These are phyloP conservation scores for Catajapyx aquilonaris DNA, from an alignment of 1,140 invertebrate genomes.

Conservation along the genomic window DNA sequence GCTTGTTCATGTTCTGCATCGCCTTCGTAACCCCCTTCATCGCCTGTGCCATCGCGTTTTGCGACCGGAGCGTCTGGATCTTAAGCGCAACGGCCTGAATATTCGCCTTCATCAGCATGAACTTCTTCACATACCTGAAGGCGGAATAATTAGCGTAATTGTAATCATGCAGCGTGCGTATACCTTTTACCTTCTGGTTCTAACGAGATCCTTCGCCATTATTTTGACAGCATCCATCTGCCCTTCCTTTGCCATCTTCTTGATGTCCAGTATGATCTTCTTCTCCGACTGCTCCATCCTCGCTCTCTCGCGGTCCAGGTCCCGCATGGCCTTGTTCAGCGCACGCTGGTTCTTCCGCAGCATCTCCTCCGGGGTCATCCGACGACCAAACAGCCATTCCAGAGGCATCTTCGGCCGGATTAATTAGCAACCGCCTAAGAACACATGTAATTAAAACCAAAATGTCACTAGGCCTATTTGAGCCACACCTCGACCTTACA, in stretches of 20 bases:
- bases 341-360: constrained; percentile 93
- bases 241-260: constrained; percentile 96
- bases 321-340: constrained; percentile 95
- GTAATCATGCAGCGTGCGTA: too few species aligned
- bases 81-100: constrained; percentile 98
- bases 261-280: constrained; percentile 95
- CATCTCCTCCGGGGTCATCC: constrained; percentile 94
- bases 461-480: too few species aligned
- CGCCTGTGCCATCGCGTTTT: constrained; percentile 97
- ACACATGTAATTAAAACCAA: too few species aligned
- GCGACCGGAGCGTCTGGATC: constrained; percentile 93
- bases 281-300: constrained; percentile 99
- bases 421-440: too few species aligned
- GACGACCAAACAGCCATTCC: constrained; percentile 95
- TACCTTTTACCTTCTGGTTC: too few species aligned
- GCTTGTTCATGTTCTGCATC: constrained; percentile 96
- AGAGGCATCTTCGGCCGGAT: constrained; percentile 35
- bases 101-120: constrained; percentile 98
- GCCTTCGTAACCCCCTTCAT: constrained; percentile 98
- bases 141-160: too few species aligned
- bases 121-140: constrained; percentile 93
- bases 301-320: constrained; percentile 78
- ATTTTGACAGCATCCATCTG: constrained; percentile 99
- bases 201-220: constrained; percentile 97
- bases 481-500: too few species aligned